A percentile compares a stretch with the other conserved stretches of the same genome.
Evolutionary conservation across 2,888 invertebrate species (phyloP).

Genomic region (Pteria penguin): DNA sequence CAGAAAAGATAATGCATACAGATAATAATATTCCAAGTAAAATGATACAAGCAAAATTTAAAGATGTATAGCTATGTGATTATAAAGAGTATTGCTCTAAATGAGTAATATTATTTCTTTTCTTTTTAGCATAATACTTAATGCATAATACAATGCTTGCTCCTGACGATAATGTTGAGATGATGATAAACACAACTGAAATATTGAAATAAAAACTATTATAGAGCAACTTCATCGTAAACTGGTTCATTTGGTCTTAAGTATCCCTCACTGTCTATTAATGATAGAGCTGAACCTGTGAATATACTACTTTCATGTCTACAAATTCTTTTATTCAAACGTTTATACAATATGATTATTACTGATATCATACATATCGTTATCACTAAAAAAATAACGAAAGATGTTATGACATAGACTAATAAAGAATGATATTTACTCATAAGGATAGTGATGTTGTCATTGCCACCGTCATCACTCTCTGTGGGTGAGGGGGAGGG

Average conservation of each 20-base stretch:
- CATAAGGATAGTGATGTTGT: neutral
- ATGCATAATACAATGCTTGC: neutral
- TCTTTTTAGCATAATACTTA: neutral
- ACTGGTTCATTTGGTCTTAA: neutral
- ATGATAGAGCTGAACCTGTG: neutral
- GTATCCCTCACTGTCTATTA: neutral
- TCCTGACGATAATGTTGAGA: neutral
- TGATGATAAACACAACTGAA: neutral
- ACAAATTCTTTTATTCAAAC: neutral
- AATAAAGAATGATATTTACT: neutral
- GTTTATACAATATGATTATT: neutral
- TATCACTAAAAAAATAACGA: neutral
- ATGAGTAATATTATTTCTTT: neutral
- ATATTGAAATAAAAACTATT: neutral
- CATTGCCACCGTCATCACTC: neutral
- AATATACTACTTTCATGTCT: neutral
- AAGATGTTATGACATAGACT: neutral
- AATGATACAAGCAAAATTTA: neutral
- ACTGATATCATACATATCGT: neutral
- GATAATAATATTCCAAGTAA: neutral
- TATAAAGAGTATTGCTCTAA: neutral
- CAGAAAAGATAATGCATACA: neutral
- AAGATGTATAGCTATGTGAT: no score
- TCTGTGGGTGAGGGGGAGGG: neutral
- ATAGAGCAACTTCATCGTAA: neutral